Evolutionary conservation across 1,140 invertebrate genomes (phyloP).

Genomic region (Diorhabda sublineata): DNA sequence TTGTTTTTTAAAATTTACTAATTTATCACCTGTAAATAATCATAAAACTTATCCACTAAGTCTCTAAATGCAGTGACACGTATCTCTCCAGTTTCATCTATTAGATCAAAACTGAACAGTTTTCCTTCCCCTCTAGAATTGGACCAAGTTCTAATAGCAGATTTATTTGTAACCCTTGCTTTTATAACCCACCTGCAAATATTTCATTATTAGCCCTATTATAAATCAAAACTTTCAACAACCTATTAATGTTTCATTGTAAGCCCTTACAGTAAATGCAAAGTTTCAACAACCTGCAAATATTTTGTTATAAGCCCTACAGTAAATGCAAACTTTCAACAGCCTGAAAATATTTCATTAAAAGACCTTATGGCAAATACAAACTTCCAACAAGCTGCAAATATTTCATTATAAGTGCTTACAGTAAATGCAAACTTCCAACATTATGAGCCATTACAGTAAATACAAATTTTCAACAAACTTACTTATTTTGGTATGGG

Average conservation of each 20-base stretch:
- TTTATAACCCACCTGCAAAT: conserved; percentile 82
- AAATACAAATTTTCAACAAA: neutral
- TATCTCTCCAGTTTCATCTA: conserved; percentile 94
- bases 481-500: conserved; percentile 85
- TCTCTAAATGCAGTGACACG: conserved; percentile 91
- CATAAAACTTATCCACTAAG: conserved; percentile 84
- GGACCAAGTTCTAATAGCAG: conserved; percentile 78
- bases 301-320: no score
- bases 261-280: no score
- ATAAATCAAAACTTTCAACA: no score
- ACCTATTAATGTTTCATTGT: no score
- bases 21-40: conserved; percentile 73
- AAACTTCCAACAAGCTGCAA: no score
- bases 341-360: no score
- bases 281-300: no score
- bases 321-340: no score
- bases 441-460: no score
- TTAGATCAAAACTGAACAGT: conserved; percentile 87
- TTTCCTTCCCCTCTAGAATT: conserved; percentile 91
- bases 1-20: neutral
- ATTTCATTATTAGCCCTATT: neutral
- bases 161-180: conserved; percentile 83
- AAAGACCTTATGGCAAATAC: no score
- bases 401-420: no score
- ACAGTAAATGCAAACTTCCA: no score